Evolutionary conservation across 2,113 vertebrate genomes (phyloP).

Genomic region (Gorsachius goisagi): DNA sequence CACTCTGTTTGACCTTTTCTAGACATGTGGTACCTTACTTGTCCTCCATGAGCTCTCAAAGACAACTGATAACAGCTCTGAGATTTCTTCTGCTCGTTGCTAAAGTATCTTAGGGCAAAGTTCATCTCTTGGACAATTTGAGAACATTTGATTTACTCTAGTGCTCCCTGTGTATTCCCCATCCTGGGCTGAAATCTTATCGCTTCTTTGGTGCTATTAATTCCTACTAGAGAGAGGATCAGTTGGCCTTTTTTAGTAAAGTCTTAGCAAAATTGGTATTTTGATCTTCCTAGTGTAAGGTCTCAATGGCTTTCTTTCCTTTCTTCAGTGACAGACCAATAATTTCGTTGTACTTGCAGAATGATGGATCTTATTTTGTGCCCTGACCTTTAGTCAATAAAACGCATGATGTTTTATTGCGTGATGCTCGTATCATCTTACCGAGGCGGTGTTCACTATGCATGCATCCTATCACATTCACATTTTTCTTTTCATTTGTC

Average conservation of each 20-base stretch:
- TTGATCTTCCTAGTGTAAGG: not conserved
- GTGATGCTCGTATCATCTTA: not conserved
- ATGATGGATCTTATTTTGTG: not conserved
- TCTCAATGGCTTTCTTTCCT: not conserved
- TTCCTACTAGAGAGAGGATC: not conserved
- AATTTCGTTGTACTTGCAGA: not conserved
- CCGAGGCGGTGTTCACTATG: not conserved
- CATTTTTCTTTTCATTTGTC: not conserved
- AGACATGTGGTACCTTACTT: not conserved
- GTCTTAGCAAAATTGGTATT: not conserved
- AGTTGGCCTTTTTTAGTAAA: not conserved
- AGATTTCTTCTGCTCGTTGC: not conserved
- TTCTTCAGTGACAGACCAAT: not conserved
- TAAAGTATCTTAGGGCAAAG: slow-evolving; percentile 31
- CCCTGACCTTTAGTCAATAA: not conserved
- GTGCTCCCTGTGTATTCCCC: not conserved
- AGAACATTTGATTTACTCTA: not conserved
- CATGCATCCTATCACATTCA: not conserved
- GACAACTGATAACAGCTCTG: not conserved
- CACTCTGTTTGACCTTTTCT: not conserved
- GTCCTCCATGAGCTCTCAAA: not conserved
- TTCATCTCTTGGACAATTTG: not conserved
- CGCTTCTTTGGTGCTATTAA: not conserved
- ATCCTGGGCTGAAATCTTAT: not conserved
- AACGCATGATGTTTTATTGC: not conserved